These are phyloP conservation scores for Allolobophora icterica DNA, from an alignment of 2,888 invertebrate species.

Conservation along the genomic window DNA sequence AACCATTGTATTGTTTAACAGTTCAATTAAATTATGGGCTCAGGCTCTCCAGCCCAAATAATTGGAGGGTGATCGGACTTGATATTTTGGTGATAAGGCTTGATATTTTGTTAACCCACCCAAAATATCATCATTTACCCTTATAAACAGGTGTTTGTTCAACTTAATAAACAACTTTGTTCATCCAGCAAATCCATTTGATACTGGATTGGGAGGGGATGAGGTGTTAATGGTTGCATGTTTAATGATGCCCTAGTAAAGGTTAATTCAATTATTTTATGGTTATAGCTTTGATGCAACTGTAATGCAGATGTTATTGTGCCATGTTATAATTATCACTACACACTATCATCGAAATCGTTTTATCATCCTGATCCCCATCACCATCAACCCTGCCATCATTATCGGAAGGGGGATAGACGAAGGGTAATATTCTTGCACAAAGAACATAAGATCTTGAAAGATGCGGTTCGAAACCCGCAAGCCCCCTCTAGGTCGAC, in stretches of 20 bases:
- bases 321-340: too few species aligned
- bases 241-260: neutral
- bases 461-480: too few species aligned
- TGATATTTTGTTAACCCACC: neutral
- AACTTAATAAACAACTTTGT: neutral
- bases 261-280: neutral
- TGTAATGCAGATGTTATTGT: neutral
- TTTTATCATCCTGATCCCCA: too few species aligned
- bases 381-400: too few species aligned
- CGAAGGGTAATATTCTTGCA: too few species aligned
- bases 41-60: neutral
- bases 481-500: too few species aligned
- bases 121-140: neutral
- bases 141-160: neutral
- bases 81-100: too few species aligned
- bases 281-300: neutral
- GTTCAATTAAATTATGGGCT: neutral
- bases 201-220: neutral
- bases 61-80: neutral
- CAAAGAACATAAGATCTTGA: too few species aligned
- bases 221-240: neutral
- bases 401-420: too few species aligned
- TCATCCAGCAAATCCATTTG: neutral
- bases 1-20: too few species aligned
- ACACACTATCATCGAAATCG: too few species aligned